These are phyloP conservation scores for Heptranchias perlo DNA, from an alignment of 2,113 vertebrate genomes.

Conservation along the genomic window DNA sequence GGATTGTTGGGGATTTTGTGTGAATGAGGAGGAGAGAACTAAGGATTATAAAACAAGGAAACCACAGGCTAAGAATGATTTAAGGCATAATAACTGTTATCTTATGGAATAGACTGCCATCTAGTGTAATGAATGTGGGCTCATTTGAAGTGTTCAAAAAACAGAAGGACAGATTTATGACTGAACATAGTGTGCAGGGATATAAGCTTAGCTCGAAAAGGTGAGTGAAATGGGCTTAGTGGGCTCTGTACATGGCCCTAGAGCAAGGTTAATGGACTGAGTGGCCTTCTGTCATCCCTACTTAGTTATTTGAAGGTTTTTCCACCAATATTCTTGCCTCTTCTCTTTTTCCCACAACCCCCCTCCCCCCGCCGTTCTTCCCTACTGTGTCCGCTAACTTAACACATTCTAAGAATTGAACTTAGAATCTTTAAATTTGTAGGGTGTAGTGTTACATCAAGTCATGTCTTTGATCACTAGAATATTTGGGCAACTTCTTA, in stretches of 20 bases:
- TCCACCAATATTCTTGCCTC: neutral
- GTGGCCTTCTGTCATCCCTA: too few species aligned
- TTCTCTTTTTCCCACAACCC: neutral
- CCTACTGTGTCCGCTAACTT: neutral
- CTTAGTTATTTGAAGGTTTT: neutral
- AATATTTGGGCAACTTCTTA: neutral
- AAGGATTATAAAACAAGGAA: neutral
- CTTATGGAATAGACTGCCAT: constrained; percentile 25
- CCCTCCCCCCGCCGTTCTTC: neutral
- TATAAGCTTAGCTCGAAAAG: neutral
- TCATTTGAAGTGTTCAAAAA: neutral
- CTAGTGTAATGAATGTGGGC: constrained; percentile 26
- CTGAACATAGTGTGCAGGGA: neutral
- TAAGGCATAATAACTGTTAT: neutral
- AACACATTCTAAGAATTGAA: neutral
- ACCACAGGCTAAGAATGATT: neutral
- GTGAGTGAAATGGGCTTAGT: neutral
- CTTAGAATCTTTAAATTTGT: neutral
- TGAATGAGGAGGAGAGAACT: neutral
- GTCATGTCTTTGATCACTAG: neutral
- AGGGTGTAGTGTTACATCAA: neutral
- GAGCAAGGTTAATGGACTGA: neutral
- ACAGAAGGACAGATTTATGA: neutral
- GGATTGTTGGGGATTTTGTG: neutral
- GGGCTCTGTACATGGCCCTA: neutral